These are phyloP conservation scores for Buceros bicornis DNA, from an alignment of 2,797 vertebrate species.

Conservation along the genomic window DNA sequence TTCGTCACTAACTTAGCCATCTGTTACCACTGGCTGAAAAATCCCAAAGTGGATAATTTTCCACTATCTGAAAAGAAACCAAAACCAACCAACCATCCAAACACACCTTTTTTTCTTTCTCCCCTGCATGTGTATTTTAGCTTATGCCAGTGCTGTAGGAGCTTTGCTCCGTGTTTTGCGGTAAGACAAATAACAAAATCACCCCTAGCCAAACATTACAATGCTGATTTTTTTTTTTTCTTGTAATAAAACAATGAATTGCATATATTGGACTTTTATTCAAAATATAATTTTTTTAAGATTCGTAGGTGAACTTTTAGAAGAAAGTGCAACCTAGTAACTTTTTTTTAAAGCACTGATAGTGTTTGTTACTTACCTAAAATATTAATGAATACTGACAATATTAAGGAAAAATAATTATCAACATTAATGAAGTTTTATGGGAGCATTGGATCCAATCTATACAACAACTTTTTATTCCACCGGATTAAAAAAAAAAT, in stretches of 20 bases:
- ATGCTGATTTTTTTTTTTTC: neutral
- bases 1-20: constrained; percentile 58
- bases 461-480: neutral
- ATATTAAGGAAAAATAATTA: neutral
- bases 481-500: neutral
- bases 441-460: neutral
- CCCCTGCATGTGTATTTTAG: neutral
- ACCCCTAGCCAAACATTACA: neutral
- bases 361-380: neutral
- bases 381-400: neutral
- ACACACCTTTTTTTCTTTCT: neutral
- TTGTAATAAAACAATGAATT: neutral
- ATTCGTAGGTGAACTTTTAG: neutral
- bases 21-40: constrained; percentile 52
- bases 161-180: neutral
- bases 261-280: neutral
- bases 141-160: neutral
- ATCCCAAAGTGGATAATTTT: constrained; percentile 34
- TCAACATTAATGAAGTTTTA: neutral
- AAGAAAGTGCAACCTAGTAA: neutral
- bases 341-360: neutral
- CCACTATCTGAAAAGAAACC: constrained; percentile 1
- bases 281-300: neutral
- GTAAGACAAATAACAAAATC: neutral
- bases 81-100: neutral